Percentiles rank a stretch among this genome's conserved stretches.
Conservation (phyloP, 2,888 invertebrate species). For the Rugalucina vietnamica region DNA sequence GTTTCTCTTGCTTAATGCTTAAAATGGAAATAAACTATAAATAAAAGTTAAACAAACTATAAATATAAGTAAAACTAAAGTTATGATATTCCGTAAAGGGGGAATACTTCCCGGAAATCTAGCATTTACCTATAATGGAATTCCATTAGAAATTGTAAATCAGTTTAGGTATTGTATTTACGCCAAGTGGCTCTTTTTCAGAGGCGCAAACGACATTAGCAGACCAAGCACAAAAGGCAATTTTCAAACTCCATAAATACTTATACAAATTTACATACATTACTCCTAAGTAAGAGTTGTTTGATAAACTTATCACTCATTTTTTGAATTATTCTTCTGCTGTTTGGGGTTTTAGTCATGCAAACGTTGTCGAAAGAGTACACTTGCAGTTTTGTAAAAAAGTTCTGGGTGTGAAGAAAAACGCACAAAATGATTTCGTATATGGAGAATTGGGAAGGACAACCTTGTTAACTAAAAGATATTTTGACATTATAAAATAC, state of each 20-base stretch:
- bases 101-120: neutral
- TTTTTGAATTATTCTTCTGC: neutral
- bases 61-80: slow-evolving; percentile 4
- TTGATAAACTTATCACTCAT: neutral
- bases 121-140: neutral
- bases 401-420: neutral
- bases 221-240: neutral
- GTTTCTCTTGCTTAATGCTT: no score
- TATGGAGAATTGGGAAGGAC: neutral
- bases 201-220: neutral
- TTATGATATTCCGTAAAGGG: slow-evolving; percentile 14
- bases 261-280: neutral
- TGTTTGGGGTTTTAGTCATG: neutral
- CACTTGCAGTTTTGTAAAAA: neutral
- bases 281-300: neutral
- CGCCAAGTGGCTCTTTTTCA: neutral
- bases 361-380: neutral
- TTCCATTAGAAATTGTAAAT: no score
- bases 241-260: neutral
- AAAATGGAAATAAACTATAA: no score
- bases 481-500: neutral
- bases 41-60: no score
- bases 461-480: neutral
- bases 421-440: neutral
- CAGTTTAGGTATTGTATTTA: neutral